These are phyloP conservation scores for Steinernema hermaphroditum DNA, from an alignment of 2,888 invertebrate genomes.

Conservation along the genomic window DNA sequence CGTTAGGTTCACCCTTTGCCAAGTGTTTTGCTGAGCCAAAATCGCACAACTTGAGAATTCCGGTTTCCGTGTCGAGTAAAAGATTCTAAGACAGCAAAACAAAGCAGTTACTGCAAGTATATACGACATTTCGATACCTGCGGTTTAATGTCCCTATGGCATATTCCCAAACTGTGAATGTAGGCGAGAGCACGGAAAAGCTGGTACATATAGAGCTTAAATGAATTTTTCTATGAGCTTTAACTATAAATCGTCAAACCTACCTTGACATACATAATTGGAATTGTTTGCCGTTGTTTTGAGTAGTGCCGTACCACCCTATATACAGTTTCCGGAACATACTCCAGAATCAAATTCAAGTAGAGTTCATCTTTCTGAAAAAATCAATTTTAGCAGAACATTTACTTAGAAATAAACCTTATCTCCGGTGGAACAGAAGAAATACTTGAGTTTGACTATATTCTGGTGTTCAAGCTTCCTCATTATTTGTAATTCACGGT, in stretches of 20 bases:
- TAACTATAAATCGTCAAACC: neutral
- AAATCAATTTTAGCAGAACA: neutral
- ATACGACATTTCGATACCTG: too few species aligned
- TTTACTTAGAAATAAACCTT: conserved; percentile 70
- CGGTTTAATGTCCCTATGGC: conserved; percentile 99
- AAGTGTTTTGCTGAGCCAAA: conserved; percentile 75
- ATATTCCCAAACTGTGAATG: conserved; percentile 78
- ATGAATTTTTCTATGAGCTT: neutral
- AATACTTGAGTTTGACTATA: conserved; percentile 99
- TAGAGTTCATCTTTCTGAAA: conserved; percentile 94
- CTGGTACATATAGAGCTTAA: conserved; percentile 66
- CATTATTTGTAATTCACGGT: conserved; percentile 99
- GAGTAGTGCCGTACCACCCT: conserved; percentile 97
- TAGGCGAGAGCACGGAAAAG: conserved; percentile 98
- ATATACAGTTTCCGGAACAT: conserved; percentile 99
- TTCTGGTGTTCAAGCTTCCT: conserved; percentile 99
- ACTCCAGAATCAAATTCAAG: conserved; percentile 99
- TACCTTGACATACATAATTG: conserved; percentile 97
- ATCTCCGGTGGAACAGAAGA: conserved; percentile 99
- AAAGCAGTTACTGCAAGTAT: too few species aligned
- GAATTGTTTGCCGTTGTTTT: conserved; percentile 99
- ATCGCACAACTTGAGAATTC: conserved; percentile 95
- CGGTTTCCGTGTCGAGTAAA: conserved; percentile 92
- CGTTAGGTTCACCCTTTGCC: conserved; percentile 72
- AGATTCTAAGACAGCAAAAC: too few species aligned